Base-by-base conservation (phyloP, 2,113 vertebrate species). In the Nanorana parkeri region DNA sequence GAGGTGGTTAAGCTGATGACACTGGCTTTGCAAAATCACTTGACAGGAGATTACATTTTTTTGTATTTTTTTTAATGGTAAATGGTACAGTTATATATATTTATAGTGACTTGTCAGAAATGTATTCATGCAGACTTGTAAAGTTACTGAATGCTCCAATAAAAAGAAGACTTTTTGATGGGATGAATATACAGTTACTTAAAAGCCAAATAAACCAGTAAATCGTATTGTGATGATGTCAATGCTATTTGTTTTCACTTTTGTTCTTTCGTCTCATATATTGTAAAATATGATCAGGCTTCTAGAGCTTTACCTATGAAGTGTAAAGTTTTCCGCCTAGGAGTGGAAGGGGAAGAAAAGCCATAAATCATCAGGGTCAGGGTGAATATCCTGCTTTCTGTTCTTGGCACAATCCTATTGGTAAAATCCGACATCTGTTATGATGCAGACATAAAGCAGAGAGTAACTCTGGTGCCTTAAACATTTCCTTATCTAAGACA, bases 321-420 rank as follows among this genome's bases (percentile, higher is more conserved):
- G 41, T 23, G 32, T 61, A 68, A 63, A 26, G 29, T 63, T 54
- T 76, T 84, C n/a, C 24, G 13, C 64, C 67, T 80, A 26, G 52
- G 64, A 65, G 20, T 66, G 79, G 58, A 81, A 26, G 15, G 60
- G 61, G 56, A 51, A 26, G 19, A 24, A 65, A 32, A 68, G 69
- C 26, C 60, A 58, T 81, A 81, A 81, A 81, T 81, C 80, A 74
- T 67, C 69, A 75, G 61, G 69, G 80, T 81, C 80, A 81, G 16
- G 64, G 26, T 66, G 80, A 74, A 81, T 81, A 81, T 81, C 80
- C 80, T 81, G 80, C 80, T 65, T 51, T 81, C 23, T 69, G 67
- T 81, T 81, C 80, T 81, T 81, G 80, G 80, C 80, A 81, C 80
- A 81, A 74, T 81, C 69, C 26, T 81, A 75, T 74, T 81, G 80